Evolutionary conservation across 1,140 invertebrate genomes (phyloP).

Genomic region (Probaryconus sp.): DNA sequence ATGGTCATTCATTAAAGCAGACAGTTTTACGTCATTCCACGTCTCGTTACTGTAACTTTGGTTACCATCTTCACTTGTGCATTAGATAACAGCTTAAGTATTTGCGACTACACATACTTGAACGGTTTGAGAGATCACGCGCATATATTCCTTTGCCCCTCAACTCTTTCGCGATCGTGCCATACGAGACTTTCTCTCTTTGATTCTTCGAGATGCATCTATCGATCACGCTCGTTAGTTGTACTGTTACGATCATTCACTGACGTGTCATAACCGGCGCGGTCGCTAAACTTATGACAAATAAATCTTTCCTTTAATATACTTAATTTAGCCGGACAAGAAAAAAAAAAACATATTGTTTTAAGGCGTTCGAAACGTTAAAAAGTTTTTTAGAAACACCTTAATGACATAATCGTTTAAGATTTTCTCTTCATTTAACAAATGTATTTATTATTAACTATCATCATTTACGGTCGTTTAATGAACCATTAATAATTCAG

Average conservation of each 20-base stretch:
- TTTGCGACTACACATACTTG: conserved; percentile 12
- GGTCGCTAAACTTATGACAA: no score
- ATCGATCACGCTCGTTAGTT: conserved; percentile 53
- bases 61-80: conserved; percentile 26
- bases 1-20: conserved; percentile 33
- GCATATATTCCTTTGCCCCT: conserved; percentile 3
- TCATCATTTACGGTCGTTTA: not conserved
- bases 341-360: no score
- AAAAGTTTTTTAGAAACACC: not conserved
- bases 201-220: conserved; percentile 48
- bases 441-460: conserved; percentile 3
- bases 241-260: conserved; percentile 18
- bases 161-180: conserved; percentile 41
- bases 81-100: conserved; percentile 37
- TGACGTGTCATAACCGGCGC: not conserved
- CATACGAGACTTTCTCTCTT: conserved; percentile 58
- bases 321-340: no score
- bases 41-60: conserved; percentile 36
- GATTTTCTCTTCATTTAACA: conserved; percentile 1
- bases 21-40: conserved; percentile 48
- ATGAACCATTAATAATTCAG: no score
- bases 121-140: conserved; percentile 10
- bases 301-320: no score
- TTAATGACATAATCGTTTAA: not conserved
- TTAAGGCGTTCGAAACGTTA: no score